phyloP scores from a whole-genome alignment of 1,140 invertebrate genomes.

The Sycophaga agraensis region DNA sequence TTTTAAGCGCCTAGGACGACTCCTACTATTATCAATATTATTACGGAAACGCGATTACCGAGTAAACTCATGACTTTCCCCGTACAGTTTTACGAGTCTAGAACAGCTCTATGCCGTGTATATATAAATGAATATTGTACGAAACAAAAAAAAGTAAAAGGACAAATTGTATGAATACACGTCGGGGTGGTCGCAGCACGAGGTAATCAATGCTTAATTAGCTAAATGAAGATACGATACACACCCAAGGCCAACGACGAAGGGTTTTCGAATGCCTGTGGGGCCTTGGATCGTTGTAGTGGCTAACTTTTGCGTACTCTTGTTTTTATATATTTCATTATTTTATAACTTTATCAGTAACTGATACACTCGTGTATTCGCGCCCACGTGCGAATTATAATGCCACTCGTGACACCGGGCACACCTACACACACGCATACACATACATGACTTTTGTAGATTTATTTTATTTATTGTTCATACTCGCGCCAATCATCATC shows the following conservation, averaged over 20 bases:
- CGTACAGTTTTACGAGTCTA: constrained; percentile 36
- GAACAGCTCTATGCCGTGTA: constrained; percentile 51
- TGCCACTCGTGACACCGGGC: background rate
- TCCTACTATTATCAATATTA: constrained; percentile 22
- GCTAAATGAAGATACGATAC: constrained; percentile 4
- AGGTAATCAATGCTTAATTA: constrained; percentile 35
- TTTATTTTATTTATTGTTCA: constrained; percentile 31
- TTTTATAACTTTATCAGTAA: constrained; percentile 28
- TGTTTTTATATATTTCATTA: constrained; percentile 26
- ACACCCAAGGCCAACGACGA: constrained; percentile 1
- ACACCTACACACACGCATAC: background rate
- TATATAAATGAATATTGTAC: constrained; percentile 46
- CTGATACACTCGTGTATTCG: constrained; percentile 27
- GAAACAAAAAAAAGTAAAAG: constrained; percentile 28
- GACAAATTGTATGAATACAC: constrained; percentile 25
- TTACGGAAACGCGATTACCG: constrained; percentile 12
- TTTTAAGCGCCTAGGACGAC: constrained; percentile 20
- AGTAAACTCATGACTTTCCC: constrained; percentile 29
- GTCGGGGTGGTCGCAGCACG: constrained; percentile 31
- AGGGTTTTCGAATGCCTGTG: constrained; percentile 8
- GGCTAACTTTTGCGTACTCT: constrained; percentile 25
- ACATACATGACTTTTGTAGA: constrained; percentile 16
- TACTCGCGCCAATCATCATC: constrained; percentile 26
- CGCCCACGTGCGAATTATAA: constrained; percentile 16
- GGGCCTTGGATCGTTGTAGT: constrained; percentile 17